phyloP scores from a whole-genome alignment of 1,140 invertebrate genomes.

The Drosophila persimilis region DNA sequence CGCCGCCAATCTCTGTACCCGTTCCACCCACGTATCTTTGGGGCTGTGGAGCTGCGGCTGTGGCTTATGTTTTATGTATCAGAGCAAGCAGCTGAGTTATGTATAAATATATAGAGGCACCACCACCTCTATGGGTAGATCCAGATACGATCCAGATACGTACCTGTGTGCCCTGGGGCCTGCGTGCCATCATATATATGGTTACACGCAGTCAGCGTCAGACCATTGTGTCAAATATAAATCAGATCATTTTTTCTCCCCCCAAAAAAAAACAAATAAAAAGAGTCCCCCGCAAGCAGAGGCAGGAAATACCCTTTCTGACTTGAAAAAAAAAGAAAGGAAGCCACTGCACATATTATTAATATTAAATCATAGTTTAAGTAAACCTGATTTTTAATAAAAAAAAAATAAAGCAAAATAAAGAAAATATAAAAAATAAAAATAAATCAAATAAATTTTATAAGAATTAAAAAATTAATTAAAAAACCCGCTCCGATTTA shows the following conservation, averaged over 20 bases:
- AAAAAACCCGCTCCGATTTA: too few species aligned
- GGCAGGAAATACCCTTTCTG: too few species aligned
- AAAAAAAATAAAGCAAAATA: too few species aligned
- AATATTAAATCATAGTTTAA: too few species aligned
- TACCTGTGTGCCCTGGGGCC: conserved; percentile 15
- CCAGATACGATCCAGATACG: conserved; percentile 6
- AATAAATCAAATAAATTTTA: too few species aligned
- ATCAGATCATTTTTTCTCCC: conserved; percentile 77
- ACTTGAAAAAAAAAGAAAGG: too few species aligned
- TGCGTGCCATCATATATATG: conserved; percentile 33
- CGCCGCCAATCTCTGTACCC: background rate
- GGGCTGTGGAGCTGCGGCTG: too few species aligned
- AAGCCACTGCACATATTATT: too few species aligned
- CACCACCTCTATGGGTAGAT: conserved; percentile 7
- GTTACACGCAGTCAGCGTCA: conserved; percentile 54
- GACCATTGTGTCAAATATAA: conserved; percentile 82
- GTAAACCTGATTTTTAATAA: too few species aligned
- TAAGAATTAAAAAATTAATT: too few species aligned
- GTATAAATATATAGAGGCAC: conserved; percentile 18
- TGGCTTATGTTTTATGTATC: conserved; percentile 81
- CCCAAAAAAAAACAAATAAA: conserved; percentile 27
- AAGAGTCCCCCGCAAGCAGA: too few species aligned
- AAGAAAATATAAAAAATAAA: too few species aligned
- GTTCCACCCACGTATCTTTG: conserved; percentile 20
- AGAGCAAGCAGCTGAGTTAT: conserved; percentile 57